Evolutionary conservation across 2,113 vertebrate genomes (phyloP).

Genomic region (Cyphomyrus discorhynchus): DNA sequence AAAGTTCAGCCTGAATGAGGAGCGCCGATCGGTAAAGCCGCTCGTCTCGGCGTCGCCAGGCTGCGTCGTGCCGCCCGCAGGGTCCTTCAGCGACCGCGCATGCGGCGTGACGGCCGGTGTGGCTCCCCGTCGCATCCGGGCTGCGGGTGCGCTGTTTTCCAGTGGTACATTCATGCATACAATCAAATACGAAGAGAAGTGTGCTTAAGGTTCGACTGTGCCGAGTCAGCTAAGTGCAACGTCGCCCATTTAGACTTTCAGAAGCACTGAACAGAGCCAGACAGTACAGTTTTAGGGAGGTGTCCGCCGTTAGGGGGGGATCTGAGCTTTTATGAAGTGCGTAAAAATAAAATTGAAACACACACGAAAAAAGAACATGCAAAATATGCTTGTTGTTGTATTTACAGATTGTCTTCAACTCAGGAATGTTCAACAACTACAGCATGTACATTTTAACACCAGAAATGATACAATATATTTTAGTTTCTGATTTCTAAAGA

Average conservation of each 20-base stretch:
- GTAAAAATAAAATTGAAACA: neutral
- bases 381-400: slow-evolving; percentile 2
- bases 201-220: neutral
- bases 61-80: neutral
- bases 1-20: neutral
- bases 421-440: neutral
- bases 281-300: too few relatives aligned
- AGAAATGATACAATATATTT: neutral
- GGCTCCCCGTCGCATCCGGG: neutral
- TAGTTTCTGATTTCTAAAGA: neutral
- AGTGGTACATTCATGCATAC: neutral
- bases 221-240: neutral
- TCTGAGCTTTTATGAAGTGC: neutral
- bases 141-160: neutral
- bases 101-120: neutral
- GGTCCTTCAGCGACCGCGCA: neutral
- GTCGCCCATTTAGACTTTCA: neutral
- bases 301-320: neutral
- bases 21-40: too few relatives aligned
- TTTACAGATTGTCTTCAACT: slow-evolving; percentile 16
- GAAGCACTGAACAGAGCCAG: neutral
- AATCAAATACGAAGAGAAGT: neutral
- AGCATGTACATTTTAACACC: neutral
- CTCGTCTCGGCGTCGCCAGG: neutral
- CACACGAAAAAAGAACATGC: neutral